A percentile compares a stretch with the other conserved stretches of the same genome.
Conservation (phyloP, 2,797 vertebrate genomes). For the Platyrinchus mystaceus region DNA sequence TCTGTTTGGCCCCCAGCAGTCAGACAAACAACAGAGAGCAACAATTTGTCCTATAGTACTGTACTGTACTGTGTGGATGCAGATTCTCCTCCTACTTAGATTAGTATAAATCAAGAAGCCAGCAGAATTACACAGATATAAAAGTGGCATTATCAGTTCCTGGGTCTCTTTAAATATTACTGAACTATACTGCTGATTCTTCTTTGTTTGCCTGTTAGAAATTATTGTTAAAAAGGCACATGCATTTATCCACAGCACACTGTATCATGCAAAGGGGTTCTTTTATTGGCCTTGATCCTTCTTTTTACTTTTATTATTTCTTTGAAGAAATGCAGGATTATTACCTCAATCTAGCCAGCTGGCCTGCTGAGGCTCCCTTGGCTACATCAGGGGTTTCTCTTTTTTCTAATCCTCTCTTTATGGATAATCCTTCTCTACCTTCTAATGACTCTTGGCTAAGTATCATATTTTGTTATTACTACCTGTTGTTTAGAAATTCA, state of each 20-base stretch:
- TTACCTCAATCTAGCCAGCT: conserved; percentile 74
- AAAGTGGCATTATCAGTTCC: conserved; percentile 23
- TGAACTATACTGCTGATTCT: conserved; percentile 33
- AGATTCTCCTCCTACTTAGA: conserved; percentile 24
- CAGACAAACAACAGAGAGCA: background rate
- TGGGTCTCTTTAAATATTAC: conserved; percentile 43
- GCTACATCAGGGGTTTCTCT: conserved; percentile 67
- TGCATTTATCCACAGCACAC: conserved; percentile 57
- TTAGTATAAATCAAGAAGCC: background rate
- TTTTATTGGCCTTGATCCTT: conserved; percentile 66
- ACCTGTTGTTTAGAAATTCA: conserved; percentile 80
- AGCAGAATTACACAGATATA: conserved; percentile 16
- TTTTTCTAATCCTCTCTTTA: conserved; percentile 75
- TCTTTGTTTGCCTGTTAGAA: conserved; percentile 58
- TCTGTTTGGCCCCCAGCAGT: background rate
- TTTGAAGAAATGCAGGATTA: conserved; percentile 74
- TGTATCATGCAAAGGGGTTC: conserved; percentile 64
- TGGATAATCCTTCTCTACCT: conserved; percentile 70
- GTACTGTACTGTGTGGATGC: background rate
- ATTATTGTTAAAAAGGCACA: conserved; percentile 60
- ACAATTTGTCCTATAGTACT: background rate
- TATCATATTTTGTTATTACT: conserved; percentile 75
- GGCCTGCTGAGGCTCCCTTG: conserved; percentile 74
- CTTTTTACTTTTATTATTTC: conserved; percentile 72
- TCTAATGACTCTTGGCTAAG: conserved; percentile 73